Conservation (phyloP, 2,888 invertebrate species). For the Xanthorhoe spadicearia region DNA sequence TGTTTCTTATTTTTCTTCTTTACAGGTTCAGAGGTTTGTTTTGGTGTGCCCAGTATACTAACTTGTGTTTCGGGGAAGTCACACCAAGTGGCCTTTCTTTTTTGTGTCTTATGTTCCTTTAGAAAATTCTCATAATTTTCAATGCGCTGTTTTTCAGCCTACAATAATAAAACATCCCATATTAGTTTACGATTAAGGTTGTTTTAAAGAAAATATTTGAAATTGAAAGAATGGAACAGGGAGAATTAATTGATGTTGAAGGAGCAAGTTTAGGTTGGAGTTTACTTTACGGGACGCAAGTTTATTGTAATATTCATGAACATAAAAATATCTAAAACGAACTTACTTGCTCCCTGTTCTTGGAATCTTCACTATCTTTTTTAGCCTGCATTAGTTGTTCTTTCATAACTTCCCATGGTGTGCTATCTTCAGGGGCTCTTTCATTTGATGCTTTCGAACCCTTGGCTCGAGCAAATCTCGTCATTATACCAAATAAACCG, state of each 20-base stretch:
- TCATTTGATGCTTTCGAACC: conserved; percentile 91
- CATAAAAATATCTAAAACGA: neutral
- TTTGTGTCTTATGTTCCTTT: conserved; percentile 76
- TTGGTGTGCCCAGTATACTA: conserved; percentile 14
- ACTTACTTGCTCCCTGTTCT: conserved; percentile 69
- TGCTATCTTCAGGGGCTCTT: conserved; percentile 87
- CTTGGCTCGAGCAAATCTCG: conserved; percentile 89
- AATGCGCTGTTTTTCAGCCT: conserved; percentile 80
- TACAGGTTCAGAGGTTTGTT: conserved; percentile 23
- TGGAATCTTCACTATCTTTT: conserved; percentile 72
- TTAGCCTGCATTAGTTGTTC: conserved; percentile 84
- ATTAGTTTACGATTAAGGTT: too few species aligned
- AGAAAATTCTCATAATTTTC: conserved; percentile 81
- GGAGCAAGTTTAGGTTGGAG: too few species aligned
- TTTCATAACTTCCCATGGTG: conserved; percentile 90
- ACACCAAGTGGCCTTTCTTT: conserved; percentile 82
- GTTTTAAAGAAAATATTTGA: too few species aligned
- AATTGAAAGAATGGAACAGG: too few species aligned
- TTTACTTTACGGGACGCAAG: too few species aligned
- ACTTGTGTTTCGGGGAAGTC: conserved; percentile 75
- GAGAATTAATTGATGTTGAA: too few species aligned
- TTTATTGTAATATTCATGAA: neutral
- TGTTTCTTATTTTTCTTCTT: conserved; percentile 24
- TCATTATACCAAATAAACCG: conserved; percentile 77
- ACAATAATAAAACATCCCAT: conserved; percentile 45